These are phyloP conservation scores for Microtus obscurus DNA, from an alignment of 2,797 vertebrate genomes.

Conservation along the genomic window DNA sequence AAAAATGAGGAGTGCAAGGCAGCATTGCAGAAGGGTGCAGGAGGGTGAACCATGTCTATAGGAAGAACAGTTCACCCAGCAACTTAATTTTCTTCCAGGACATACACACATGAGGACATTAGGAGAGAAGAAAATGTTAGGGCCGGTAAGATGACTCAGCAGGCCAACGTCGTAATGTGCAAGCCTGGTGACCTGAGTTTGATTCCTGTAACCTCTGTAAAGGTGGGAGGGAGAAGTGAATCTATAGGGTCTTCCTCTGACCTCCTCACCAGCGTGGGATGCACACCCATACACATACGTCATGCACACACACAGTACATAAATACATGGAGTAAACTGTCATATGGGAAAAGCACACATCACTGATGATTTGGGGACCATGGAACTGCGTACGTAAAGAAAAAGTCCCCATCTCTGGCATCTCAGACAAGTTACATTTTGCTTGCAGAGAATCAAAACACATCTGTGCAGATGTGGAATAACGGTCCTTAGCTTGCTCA, in stretches of 20 bases:
- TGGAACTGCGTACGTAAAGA: constrained; percentile 62
- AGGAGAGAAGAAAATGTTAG: neutral
- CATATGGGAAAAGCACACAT: neutral
- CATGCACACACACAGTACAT: neutral
- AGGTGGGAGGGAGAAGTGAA: neutral
- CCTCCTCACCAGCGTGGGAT: too few species aligned
- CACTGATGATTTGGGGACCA: constrained; percentile 47
- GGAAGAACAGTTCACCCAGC: neutral
- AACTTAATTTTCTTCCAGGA: constrained; percentile 58
- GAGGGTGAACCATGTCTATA: neutral
- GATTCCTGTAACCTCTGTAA: neutral
- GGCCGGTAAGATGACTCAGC: neutral
- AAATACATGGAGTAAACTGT: neutral
- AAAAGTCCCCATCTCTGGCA: neutral
- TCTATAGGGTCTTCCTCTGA: neutral
- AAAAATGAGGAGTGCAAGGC: neutral
- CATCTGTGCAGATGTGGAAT: neutral
- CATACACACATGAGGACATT: constrained; percentile 7
- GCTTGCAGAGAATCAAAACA: constrained; percentile 39
- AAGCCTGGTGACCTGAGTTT: neutral
- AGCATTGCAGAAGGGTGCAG: neutral
- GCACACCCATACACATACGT: neutral
- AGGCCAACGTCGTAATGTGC: neutral
- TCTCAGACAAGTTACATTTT: constrained; percentile 1
- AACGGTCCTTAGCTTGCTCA: neutral